Conservation (phyloP, 2,797 vertebrate genomes). For the Danio tinwini region DNA sequence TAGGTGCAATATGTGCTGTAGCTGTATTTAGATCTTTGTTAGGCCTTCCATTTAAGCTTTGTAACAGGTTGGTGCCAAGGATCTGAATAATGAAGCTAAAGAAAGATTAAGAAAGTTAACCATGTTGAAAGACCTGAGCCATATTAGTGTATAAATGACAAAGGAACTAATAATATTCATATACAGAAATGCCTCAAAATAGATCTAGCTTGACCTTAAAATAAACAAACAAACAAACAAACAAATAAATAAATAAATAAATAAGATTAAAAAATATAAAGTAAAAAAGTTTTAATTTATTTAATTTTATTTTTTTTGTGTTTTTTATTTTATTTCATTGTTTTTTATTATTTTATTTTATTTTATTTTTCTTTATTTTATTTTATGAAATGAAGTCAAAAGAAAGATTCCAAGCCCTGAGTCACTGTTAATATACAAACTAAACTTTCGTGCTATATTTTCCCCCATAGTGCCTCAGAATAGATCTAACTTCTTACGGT, state of each 20-base stretch:
- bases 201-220: neutral
- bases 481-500: conserved; percentile 3
- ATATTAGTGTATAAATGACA: conserved; percentile 2
- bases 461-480: neutral
- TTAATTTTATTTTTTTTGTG: no score
- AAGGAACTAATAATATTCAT: neutral
- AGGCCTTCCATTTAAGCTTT: neutral
- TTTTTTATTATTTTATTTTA: no score
- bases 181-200: neutral
- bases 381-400: no score
- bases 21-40: neutral
- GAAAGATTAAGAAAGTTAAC: conserved; percentile 9
- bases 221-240: neutral
- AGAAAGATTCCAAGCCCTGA: neutral
- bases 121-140: neutral
- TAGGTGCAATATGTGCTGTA: neutral
- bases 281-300: no score
- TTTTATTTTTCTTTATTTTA: no score
- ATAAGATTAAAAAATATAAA: no score
- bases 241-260: no score
- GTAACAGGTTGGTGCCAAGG: neutral
- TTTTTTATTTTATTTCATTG: no score
- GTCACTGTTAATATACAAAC: neutral
- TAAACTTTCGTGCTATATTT: no score
- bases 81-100: conserved; percentile 8